Base-by-base conservation (phyloP, 2,888 invertebrate genomes). In the Acronicta alni region DNA sequence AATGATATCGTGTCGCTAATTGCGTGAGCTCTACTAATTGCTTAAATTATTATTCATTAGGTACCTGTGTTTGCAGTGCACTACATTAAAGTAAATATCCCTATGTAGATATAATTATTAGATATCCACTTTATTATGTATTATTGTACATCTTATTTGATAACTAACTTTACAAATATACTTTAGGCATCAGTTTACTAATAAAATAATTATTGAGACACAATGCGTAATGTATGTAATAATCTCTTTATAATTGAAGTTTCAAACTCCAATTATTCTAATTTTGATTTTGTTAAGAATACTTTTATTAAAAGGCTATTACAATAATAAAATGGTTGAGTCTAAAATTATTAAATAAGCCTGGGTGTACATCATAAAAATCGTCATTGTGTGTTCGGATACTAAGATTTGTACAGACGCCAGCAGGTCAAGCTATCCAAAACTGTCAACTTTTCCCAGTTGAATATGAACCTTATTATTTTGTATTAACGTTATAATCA, bases 51-150 rank as follows among this genome's bases (percentile, higher is more conserved):
- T 63, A 52, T 61, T 73, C 58, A 68, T 64, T 61, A 71, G 72
- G 69, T 79, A 82, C 65, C 72, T 79, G 72, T 78, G 75, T 78
- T 58, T 67, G 65, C 57, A 66, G 82, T 86, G 83, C 83, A 71
- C 59, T 81, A 80, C 67, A 47, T 69, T 73, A 46, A 64, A 68
- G 67, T 55, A 65, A 65, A 72, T 73, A 66, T 70, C 16, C 41
- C 53, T 60, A 64, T 62, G 35, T 64, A 42, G 35, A 46, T 49
- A 58, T 55, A n/a, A n/a, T n/a, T n/a, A 53, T 47, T n/a, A 62
- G 41, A 54, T 76, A 70, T 59, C 38, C 61, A 56, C 44, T 43
- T 58, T 46, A 26, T 53, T 60, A 59, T 48, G 59, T 64, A 62
- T 67, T 65, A 52, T 62, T 35, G 61, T 62, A 75, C 14, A 74